Conservation (phyloP, 2,888 invertebrate genomes). For the Lasioglossum figueresi region DNA sequence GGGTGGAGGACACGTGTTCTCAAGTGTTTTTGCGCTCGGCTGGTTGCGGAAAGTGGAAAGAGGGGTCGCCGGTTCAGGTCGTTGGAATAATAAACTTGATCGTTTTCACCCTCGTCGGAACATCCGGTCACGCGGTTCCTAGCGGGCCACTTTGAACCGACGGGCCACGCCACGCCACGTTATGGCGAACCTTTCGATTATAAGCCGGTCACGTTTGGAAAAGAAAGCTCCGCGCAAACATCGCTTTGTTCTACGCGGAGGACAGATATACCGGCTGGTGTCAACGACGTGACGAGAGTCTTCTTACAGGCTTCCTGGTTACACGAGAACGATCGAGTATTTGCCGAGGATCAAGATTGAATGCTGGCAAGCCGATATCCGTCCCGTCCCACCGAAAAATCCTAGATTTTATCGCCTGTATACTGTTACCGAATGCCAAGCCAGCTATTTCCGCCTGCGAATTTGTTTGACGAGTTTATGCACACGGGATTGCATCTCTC, state of each 20-base stretch:
- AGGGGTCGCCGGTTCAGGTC: constrained; percentile 39
- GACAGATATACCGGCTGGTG: constrained; percentile 63
- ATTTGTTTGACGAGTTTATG: constrained; percentile 12
- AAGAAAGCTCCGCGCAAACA: constrained; percentile 71
- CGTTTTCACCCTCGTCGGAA: constrained; percentile 57
- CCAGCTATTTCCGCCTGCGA: not conserved
- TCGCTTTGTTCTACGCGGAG: constrained; percentile 31
- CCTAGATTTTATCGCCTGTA: constrained; percentile 1
- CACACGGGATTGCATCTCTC: not conserved
- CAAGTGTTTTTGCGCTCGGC: constrained; percentile 61
- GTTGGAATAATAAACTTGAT: constrained; percentile 70
- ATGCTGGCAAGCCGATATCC: constrained; percentile 42
- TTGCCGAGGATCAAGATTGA: constrained; percentile 61
- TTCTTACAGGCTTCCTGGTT: constrained; percentile 44
- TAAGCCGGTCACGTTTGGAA: constrained; percentile 71
- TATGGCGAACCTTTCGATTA: constrained; percentile 59
- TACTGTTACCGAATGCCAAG: not conserved
- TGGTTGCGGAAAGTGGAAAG: constrained; percentile 22
- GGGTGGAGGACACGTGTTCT: constrained; percentile 42
- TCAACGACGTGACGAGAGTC: constrained; percentile 68
- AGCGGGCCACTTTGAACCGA: constrained; percentile 43
- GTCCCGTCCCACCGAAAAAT: constrained; percentile 1
- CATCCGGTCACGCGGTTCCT: constrained; percentile 54
- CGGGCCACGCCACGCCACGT: not conserved
- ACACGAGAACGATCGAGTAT: constrained; percentile 52